phyloP scores from a whole-genome alignment of 2,888 invertebrate species.

The Mimas tiliae region DNA sequence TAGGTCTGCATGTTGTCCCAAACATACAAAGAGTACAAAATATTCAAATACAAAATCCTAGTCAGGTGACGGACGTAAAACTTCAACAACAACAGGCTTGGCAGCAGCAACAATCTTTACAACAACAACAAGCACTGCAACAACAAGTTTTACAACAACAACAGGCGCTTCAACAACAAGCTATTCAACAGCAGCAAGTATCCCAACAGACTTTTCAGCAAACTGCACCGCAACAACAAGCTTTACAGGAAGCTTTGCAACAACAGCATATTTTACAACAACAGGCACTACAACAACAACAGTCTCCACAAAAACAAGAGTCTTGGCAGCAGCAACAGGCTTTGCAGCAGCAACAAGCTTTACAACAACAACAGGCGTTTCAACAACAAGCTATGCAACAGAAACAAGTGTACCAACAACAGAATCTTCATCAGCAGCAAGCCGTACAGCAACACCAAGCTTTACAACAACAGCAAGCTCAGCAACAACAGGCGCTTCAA shows the following conservation, averaged over 20 bases:
- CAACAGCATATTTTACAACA: too few relatives aligned
- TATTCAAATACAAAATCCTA: constrained; percentile 16
- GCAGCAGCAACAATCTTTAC: constrained; percentile 17
- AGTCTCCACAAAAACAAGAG: too few relatives aligned
- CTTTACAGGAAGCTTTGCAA: too few relatives aligned
- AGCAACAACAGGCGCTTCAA: constrained; percentile 25
- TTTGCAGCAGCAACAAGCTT: background rate
- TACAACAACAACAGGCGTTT: constrained; percentile 12
- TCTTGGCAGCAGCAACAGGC: too few relatives aligned
- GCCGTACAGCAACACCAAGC: constrained; percentile 14
- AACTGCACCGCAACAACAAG: too few relatives aligned
- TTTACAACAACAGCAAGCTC: constrained; percentile 18
- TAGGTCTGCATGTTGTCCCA: constrained; percentile 34
- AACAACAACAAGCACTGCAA: constrained; percentile 26
- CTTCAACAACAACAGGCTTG: constrained; percentile 11
- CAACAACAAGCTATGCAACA: constrained; percentile 18
- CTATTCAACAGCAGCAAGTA: too few relatives aligned
- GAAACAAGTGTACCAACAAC: constrained; percentile 8
- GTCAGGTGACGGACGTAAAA: background rate
- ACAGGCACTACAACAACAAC: too few relatives aligned
- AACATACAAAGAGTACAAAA: constrained; percentile 33
- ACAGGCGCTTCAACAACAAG: too few relatives aligned
- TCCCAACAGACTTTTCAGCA: too few relatives aligned
- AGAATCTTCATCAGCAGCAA: background rate
- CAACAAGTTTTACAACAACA: background rate